Conservation (phyloP, 1,140 invertebrate species). For the Achroia grisella region DNA sequence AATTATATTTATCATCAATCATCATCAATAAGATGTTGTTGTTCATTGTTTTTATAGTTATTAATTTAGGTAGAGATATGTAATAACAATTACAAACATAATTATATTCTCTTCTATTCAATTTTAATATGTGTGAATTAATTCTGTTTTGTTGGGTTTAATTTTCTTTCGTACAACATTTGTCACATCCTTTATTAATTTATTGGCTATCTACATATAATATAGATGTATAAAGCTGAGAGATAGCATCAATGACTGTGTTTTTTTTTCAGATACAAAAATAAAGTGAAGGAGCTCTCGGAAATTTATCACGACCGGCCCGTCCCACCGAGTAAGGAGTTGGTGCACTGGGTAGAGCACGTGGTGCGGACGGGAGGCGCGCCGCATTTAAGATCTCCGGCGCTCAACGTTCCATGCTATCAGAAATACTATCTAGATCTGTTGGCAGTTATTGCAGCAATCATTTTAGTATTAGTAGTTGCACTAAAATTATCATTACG, state of each 20-base stretch:
- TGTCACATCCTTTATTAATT: background rate
- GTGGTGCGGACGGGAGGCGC: constrained; percentile 36
- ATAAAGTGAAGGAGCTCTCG: constrained; percentile 26
- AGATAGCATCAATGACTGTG: background rate
- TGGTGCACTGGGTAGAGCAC: constrained; percentile 39
- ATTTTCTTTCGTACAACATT: too few species aligned
- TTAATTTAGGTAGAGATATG: too few species aligned
- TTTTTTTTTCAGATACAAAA: constrained; percentile 21
- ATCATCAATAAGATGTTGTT: too few species aligned
- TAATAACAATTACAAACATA: too few species aligned
- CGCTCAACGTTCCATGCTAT: constrained; percentile 8
- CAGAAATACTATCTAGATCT: background rate
- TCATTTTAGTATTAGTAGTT: background rate
- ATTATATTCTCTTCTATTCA: too few species aligned
- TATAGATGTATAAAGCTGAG: background rate
- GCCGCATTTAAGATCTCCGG: constrained; percentile 29
- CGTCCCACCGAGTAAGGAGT: constrained; percentile 26
- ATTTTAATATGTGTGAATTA: too few species aligned
- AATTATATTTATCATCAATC: too few species aligned
- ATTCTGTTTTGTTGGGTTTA: too few species aligned
- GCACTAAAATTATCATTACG: background rate
- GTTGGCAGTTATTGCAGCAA: background rate
- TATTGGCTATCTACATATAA: background rate
- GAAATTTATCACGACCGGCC: constrained; percentile 39
- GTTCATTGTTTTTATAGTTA: too few species aligned